Evolutionary conservation across 2,113 vertebrate genomes (phyloP).

Genomic region (Antennarius striatus): DNA sequence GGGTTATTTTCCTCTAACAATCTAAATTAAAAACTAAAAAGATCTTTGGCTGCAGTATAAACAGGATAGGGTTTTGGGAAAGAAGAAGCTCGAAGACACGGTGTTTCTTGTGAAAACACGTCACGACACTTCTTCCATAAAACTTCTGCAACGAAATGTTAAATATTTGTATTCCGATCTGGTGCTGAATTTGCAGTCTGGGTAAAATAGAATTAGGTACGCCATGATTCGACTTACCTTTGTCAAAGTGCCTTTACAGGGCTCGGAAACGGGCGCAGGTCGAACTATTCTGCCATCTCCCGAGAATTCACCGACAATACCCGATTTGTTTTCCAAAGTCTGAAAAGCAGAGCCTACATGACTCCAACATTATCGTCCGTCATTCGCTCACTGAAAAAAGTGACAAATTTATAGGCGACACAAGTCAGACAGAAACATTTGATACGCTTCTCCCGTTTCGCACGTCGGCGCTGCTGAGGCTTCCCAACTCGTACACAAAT

Average conservation of each 20-base stretch:
- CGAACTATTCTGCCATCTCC: conserved; percentile 70
- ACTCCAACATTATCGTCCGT: conserved; percentile 56
- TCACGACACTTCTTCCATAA: conserved; percentile 30
- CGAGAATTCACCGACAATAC: conserved; percentile 60
- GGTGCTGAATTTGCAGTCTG: too few relatives aligned
- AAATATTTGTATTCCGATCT: background rate
- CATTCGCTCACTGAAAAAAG: conserved; percentile 16
- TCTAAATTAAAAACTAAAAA: background rate
- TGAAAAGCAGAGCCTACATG: conserved; percentile 49
- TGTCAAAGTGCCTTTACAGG: conserved; percentile 45
- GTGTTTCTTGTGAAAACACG: background rate
- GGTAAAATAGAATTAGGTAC: background rate
- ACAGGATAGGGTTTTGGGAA: conserved; percentile 16
- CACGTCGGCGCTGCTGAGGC: conserved; percentile 8
- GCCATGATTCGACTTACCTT: conserved; percentile 57
- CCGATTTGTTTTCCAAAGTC: conserved; percentile 67
- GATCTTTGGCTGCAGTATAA: background rate
- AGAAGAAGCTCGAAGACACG: conserved; percentile 9
- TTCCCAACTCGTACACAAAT: conserved; percentile 1
- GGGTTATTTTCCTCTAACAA: too few relatives aligned
- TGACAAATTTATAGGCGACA: conserved; percentile 30
- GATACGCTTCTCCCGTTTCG: background rate
- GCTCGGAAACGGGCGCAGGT: conserved; percentile 28
- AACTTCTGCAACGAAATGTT: conserved; percentile 52
- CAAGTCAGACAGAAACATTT: conserved; percentile 12